Conservation (phyloP, 2,797 vertebrate genomes). For the Lerista edwardsae region DNA sequence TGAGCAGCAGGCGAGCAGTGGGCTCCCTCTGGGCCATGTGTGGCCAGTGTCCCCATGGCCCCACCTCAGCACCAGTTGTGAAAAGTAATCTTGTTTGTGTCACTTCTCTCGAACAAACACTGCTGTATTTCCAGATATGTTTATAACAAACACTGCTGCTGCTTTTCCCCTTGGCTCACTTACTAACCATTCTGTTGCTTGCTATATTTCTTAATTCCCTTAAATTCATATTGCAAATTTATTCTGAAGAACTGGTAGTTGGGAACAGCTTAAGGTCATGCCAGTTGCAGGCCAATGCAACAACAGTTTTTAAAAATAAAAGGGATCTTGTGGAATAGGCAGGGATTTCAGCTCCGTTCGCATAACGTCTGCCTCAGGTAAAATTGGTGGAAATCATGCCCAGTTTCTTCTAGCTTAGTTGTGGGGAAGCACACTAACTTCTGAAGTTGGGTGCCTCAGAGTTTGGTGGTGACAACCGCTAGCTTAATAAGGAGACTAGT, state of each 20-base stretch:
- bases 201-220: not conserved
- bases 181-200: conserved; percentile 1
- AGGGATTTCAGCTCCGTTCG: not conserved
- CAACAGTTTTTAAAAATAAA: not conserved
- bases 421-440: too few relatives aligned
- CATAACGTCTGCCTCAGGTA: not conserved
- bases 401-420: too few relatives aligned
- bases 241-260: not conserved
- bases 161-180: not conserved
- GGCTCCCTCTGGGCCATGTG: too few relatives aligned
- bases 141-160: not conserved
- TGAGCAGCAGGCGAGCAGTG: too few relatives aligned
- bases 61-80: too few relatives aligned
- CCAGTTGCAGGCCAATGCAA: not conserved
- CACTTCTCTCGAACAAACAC: not conserved
- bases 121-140: too few relatives aligned
- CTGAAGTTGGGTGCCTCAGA: not conserved
- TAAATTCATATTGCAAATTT: not conserved
- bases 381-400: not conserved
- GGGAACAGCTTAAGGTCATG: not conserved
- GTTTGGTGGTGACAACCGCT: too few relatives aligned
- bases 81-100: not conserved
- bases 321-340: too few relatives aligned
- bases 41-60: too few relatives aligned
- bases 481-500: not conserved